Evolutionary conservation across 2,797 vertebrate genomes (phyloP).

Genomic region (Cheracebus regulus): DNA sequence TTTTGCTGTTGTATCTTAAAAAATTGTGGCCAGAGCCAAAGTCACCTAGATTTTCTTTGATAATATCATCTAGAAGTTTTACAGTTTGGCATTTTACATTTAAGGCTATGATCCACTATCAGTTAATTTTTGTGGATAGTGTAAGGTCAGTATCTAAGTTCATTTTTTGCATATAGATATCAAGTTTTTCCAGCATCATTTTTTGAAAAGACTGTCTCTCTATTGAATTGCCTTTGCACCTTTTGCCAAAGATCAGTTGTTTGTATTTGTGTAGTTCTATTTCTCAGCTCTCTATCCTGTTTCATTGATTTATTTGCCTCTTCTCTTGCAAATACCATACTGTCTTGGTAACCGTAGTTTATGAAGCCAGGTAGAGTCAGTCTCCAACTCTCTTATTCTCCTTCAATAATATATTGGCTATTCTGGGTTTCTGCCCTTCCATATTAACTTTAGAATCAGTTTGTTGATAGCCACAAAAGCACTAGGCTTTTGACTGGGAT

Average conservation of each 20-base stretch:
- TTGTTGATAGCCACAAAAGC: background rate
- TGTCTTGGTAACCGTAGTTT: background rate
- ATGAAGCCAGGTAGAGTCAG: background rate
- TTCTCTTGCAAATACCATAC: background rate
- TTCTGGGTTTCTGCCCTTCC: background rate
- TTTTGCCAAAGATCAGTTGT: background rate
- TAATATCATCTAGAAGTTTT: background rate
- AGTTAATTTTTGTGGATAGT: background rate
- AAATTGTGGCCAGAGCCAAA: background rate
- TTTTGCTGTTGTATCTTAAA: background rate
- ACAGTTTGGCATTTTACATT: background rate
- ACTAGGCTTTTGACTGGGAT: background rate
- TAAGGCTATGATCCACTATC: background rate
- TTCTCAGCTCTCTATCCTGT: background rate
- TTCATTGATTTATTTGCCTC: background rate
- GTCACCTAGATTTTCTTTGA: background rate
- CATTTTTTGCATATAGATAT: background rate
- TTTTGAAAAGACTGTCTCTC: background rate
- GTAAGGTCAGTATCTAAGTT: background rate
- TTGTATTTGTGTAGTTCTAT: background rate
- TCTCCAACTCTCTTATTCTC: background rate
- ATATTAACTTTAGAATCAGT: background rate
- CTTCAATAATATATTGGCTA: background rate
- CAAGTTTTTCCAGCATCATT: background rate
- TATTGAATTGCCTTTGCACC: background rate